Percentiles rank a stretch among this genome's conserved stretches.
Evolutionary conservation across 2,113 vertebrate species (phyloP).

Genomic region (Pluvianellus socialis): DNA sequence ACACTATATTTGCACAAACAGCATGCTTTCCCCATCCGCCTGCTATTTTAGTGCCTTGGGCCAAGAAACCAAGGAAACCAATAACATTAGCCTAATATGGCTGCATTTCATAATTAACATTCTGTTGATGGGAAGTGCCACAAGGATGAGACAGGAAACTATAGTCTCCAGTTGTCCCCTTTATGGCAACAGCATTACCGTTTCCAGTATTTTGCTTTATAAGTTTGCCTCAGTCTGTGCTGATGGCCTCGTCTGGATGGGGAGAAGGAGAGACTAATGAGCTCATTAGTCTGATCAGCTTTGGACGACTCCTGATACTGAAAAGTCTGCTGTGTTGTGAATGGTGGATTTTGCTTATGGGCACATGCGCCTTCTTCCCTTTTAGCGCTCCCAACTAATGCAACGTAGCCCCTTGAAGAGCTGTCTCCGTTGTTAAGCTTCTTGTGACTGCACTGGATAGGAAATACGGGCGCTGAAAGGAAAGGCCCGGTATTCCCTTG

Average conservation of each 20-base stretch:
- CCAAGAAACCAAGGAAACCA: conserved; percentile 58
- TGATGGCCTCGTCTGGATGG: not conserved
- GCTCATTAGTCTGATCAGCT: not conserved
- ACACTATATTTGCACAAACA: conserved; percentile 12
- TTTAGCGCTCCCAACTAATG: not conserved
- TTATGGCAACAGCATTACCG: not conserved
- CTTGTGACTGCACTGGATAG: not conserved
- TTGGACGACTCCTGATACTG: not conserved
- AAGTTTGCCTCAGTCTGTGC: rapidly evolving
- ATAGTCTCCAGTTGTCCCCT: not conserved
- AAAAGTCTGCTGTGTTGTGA: not conserved
- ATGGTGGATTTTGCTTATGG: not conserved
- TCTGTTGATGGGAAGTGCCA: not conserved
- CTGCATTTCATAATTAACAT: not conserved
- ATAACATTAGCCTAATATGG: not conserved
- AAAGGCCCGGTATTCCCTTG: not conserved
- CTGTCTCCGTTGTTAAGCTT: not conserved
- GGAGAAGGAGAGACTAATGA: not conserved
- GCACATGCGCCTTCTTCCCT: not conserved
- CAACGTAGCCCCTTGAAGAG: not conserved
- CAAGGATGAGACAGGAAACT: not conserved
- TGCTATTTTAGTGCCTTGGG: not conserved
- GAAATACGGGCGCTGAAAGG: not conserved
- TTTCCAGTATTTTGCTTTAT: not conserved
- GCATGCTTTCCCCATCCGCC: not conserved